phyloP scores from a whole-genome alignment of 2,888 invertebrate species.

The Cecidostiba fungosa region DNA sequence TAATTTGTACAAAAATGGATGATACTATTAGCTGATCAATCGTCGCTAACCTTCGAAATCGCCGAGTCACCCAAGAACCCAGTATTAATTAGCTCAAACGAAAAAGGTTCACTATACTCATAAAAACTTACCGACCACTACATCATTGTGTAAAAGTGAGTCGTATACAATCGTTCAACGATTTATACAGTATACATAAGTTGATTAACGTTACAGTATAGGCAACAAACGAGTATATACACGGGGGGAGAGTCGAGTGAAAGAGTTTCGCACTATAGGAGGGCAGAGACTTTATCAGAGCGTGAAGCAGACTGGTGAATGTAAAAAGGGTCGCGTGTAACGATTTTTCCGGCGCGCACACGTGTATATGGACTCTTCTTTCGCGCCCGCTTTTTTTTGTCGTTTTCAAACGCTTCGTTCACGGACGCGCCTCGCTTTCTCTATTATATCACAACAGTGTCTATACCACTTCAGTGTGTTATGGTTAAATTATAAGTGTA shows the following conservation, averaged over 20 bases:
- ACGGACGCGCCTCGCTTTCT: not conserved
- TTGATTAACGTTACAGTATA: not conserved
- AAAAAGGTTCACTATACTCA: not conserved
- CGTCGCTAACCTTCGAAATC: not conserved
- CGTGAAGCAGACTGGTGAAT: constrained; percentile 51
- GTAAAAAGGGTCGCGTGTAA: constrained; percentile 38
- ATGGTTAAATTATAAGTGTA: not conserved
- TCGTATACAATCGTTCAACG: not conserved
- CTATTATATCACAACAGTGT: not conserved
- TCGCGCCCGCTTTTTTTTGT: not conserved
- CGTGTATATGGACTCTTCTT: constrained; percentile 14
- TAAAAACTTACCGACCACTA: not conserved
- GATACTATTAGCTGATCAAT: not conserved
- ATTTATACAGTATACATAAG: not conserved
- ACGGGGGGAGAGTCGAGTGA: not conserved
- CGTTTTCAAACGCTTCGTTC: not conserved
- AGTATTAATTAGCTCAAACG: not conserved
- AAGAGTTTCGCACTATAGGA: constrained; percentile 26
- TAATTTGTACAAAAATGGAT: not conserved
- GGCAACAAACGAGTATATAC: not conserved
- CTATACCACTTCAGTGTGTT: not conserved
- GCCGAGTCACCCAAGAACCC: not conserved
- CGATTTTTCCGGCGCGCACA: constrained; percentile 21
- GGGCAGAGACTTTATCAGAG: constrained; percentile 52
- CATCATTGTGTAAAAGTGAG: too few relatives aligned